A percentile compares a stretch with the other conserved stretches of the same genome.
phyloP scores from a whole-genome alignment of 2,797 vertebrate genomes.

The Siniperca scherzeri region DNA sequence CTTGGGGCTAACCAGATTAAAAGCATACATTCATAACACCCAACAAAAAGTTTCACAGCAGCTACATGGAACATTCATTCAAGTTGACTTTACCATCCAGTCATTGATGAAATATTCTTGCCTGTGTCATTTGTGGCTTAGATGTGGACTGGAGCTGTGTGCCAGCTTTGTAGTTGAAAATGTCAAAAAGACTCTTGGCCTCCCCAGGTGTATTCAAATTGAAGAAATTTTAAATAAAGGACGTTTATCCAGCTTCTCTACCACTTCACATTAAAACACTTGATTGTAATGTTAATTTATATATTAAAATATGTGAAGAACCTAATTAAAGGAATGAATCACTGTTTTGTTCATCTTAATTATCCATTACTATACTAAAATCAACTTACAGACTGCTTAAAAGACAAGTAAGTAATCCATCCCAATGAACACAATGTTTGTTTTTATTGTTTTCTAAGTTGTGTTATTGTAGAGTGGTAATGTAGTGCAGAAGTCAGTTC shows the following conservation, averaged over 20 bases:
- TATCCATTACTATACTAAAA: neutral
- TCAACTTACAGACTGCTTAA: neutral
- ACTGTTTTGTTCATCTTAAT: neutral
- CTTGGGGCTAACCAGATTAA: conserved; percentile 58
- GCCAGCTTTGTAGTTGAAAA: conserved; percentile 10
- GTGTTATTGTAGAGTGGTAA: neutral
- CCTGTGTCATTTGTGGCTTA: conserved; percentile 17
- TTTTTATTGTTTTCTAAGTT: neutral
- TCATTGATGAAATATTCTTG: conserved; percentile 6
- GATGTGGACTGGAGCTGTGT: conserved; percentile 16
- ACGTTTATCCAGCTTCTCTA: neutral
- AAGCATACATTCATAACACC: conserved; percentile 68
- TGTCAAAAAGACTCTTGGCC: neutral
- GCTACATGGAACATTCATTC: conserved; percentile 61
- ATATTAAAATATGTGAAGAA: neutral
- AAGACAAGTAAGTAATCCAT: neutral
- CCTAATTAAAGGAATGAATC: neutral
- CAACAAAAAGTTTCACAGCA: conserved; percentile 68
- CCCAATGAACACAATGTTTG: neutral
- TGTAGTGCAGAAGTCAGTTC: neutral
- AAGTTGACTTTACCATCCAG: conserved; percentile 16
- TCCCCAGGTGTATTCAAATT: neutral
- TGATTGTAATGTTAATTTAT: neutral
- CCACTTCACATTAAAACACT: neutral
- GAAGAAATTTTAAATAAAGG: conserved; percentile 17